Percentiles rank a stretch among this genome's conserved stretches.
phyloP scores from a whole-genome alignment of 2,888 invertebrate species.

The Plutella xylostella region DNA sequence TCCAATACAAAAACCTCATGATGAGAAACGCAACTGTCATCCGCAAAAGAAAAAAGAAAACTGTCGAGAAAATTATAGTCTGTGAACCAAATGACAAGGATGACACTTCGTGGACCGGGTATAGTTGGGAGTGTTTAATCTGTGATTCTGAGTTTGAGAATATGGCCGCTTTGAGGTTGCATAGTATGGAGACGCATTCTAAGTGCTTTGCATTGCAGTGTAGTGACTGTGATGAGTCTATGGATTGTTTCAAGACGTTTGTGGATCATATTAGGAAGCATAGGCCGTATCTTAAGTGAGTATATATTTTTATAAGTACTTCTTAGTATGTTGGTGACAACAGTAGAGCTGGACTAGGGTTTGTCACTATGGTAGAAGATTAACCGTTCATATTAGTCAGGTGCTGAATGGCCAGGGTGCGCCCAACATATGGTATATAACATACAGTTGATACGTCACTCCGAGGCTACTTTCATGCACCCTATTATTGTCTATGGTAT shows the following conservation, averaged over 20 bases:
- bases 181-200: constrained; percentile 60
- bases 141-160: not conserved
- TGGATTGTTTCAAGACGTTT: constrained; percentile 66
- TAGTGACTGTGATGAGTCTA: constrained; percentile 68
- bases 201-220: constrained; percentile 65
- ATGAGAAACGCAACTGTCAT: too few species aligned
- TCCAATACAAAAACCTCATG: not conserved
- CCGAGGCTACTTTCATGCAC: not conserved
- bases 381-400: not conserved
- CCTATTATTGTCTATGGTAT: not conserved
- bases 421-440: not conserved
- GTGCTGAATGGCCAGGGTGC: too few species aligned
- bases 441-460: not conserved
- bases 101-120: not conserved
- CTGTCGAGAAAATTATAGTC: not conserved
- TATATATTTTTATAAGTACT: not conserved
- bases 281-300: constrained; percentile 53
- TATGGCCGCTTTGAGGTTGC: constrained; percentile 38
- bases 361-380: not conserved
- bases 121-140: not conserved
- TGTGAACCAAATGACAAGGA: not conserved
- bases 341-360: too few species aligned
- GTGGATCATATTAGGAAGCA: constrained; percentile 67
- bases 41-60: not conserved
- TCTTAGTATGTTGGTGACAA: too few species aligned